phyloP scores from a whole-genome alignment of 2,797 vertebrate species.

The Hafferia zeledoni region DNA sequence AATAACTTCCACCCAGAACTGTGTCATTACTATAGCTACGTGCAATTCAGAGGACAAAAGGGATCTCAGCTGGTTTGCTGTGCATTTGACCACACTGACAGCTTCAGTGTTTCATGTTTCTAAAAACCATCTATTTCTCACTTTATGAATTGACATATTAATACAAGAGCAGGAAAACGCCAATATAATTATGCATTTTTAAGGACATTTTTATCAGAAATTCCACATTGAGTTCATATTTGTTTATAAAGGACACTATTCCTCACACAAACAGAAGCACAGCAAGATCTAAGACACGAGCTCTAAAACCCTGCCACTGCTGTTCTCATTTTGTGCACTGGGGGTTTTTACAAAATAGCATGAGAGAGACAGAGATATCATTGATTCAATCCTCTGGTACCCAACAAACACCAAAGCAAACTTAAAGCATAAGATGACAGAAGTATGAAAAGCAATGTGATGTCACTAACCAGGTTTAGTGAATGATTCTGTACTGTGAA shows the following conservation, averaged over 20 bases:
- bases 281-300: not conserved
- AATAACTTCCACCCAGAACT: not conserved
- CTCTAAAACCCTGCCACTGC: constrained; percentile 6
- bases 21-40: not conserved
- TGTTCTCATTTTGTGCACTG: not conserved
- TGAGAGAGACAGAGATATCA: constrained; percentile 73
- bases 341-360: not conserved
- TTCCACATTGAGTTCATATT: not conserved
- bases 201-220: not conserved
- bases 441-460: constrained; percentile 78
- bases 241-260: not conserved
- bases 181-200: not conserved
- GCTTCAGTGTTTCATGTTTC: not conserved
- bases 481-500: constrained; percentile 79
- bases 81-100: not conserved
- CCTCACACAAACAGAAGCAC: not conserved
- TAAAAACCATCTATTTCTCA: not conserved
- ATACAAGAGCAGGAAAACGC: not conserved
- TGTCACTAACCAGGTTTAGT: constrained; percentile 81
- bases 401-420: constrained; percentile 79
- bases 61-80: not conserved
- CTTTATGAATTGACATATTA: not conserved
- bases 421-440: constrained; percentile 85
- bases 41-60: not conserved
- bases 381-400: constrained; percentile 83